These are phyloP conservation scores for Coelopa pilipes DNA, from an alignment of 2,888 invertebrate species.

Conservation along the genomic window DNA sequence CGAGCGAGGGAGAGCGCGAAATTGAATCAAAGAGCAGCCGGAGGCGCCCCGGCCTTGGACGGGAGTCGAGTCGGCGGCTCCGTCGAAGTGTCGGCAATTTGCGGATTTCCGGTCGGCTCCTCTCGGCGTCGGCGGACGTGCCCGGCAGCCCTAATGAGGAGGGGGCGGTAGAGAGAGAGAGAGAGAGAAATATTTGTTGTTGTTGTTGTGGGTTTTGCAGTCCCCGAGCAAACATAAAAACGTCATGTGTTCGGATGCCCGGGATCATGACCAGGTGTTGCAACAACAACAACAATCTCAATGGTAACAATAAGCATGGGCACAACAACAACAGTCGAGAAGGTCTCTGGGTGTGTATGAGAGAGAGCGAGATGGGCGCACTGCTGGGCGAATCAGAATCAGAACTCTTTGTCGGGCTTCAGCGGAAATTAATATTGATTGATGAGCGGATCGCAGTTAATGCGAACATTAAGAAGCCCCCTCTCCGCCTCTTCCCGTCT, in stretches of 20 bases:
- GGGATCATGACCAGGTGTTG: background rate
- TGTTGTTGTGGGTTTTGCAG: conserved; percentile 13
- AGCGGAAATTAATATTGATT: conserved; percentile 51
- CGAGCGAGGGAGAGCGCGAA: conserved; percentile 1
- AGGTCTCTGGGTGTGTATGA: no score
- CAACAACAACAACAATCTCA: no score
- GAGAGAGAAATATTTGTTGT: conserved; percentile 5
- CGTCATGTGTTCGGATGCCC: conserved; percentile 24
- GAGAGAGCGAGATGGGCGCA: no score
- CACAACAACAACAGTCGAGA: no score
- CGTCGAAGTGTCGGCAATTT: conserved; percentile 39
- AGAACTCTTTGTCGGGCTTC: conserved; percentile 39
- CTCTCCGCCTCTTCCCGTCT: no score
- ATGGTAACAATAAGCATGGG: no score
- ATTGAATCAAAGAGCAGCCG: conserved; percentile 20
- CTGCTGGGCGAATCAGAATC: conserved; percentile 29
- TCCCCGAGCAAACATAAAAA: conserved; percentile 41
- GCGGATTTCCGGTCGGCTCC: conserved; percentile 48
- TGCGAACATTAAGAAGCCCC: conserved; percentile 8
- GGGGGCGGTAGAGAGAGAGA: no score
- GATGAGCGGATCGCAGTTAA: conserved; percentile 47
- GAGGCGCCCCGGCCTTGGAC: background rate
- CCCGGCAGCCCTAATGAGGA: conserved; percentile 34
- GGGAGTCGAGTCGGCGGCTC: no score
- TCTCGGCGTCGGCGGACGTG: conserved; percentile 45